Conservation (phyloP, 2,113 vertebrate species). For the Brevimyrus niger region DNA sequence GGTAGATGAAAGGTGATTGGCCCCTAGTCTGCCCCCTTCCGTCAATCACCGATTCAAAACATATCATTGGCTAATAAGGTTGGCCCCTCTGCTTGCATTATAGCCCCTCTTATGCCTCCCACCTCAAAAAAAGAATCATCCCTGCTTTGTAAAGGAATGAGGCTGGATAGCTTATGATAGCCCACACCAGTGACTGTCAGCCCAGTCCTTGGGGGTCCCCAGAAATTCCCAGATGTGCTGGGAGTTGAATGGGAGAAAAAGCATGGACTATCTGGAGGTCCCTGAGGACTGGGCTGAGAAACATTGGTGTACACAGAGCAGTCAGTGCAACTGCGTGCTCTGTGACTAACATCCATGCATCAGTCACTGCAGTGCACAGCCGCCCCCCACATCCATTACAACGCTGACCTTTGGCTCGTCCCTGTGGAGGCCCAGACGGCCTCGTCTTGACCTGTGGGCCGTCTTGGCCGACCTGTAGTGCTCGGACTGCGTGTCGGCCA, state of each 20-base stretch:
- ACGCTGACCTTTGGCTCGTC: slow-evolving; percentile 80
- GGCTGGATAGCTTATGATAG: background rate
- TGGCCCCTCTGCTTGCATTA: background rate
- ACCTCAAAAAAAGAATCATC: too few species aligned
- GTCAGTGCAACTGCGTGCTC: background rate
- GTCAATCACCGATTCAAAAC: background rate
- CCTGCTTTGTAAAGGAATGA: background rate
- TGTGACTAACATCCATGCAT: background rate
- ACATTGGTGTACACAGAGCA: background rate
- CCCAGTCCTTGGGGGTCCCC: background rate
- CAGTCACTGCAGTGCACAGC: background rate
- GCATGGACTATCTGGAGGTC: background rate
- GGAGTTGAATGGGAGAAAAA: background rate
- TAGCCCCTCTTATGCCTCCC: too few species aligned
- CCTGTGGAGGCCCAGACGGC: slow-evolving; percentile 72
- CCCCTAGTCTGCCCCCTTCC: background rate
- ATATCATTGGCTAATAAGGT: background rate
- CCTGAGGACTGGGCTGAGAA: background rate
- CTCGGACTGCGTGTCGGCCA: slow-evolving; percentile 87
- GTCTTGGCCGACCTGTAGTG: slow-evolving; percentile 90
- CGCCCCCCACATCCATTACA: background rate
- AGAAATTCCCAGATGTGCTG: background rate
- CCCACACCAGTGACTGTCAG: background rate
- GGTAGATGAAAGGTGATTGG: background rate
- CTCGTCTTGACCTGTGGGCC: slow-evolving; percentile 79